Evolutionary conservation across 2,113 vertebrate species (phyloP).

Genomic region (Sphyrna mokarran): DNA sequence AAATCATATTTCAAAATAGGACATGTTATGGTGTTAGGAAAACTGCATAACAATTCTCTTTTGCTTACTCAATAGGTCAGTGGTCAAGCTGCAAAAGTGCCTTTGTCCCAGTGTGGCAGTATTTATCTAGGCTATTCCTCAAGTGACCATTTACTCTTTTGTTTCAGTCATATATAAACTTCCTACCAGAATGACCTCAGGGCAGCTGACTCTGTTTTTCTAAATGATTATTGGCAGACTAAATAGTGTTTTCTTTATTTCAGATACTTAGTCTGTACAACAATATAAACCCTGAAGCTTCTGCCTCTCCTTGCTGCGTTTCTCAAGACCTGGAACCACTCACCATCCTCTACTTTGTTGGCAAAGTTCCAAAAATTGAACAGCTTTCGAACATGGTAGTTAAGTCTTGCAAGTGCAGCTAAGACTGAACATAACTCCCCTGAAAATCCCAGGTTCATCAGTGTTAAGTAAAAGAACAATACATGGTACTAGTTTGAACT

Average conservation of each 20-base stretch:
- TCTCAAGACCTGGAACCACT: slow-evolving; percentile 93
- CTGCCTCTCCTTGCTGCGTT: slow-evolving; percentile 89
- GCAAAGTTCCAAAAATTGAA: slow-evolving; percentile 93
- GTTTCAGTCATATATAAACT: slow-evolving; percentile 2
- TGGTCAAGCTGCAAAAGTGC: background rate
- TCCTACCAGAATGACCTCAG: slow-evolving; percentile 28
- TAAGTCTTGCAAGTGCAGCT: slow-evolving; percentile 98
- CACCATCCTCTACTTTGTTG: slow-evolving; percentile 93
- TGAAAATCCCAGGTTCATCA: slow-evolving; percentile 48
- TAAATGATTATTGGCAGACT: slow-evolving; percentile 5
- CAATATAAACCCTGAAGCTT: slow-evolving; percentile 92
- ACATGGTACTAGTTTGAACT: slow-evolving; percentile 63
- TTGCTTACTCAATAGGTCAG: slow-evolving; percentile 15
- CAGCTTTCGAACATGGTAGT: slow-evolving; percentile 98
- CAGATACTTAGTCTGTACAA: slow-evolving; percentile 92
- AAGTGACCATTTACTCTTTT: slow-evolving; percentile 18
- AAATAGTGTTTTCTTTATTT: slow-evolving; percentile 39
- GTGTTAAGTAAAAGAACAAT: slow-evolving; percentile 46
- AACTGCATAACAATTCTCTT: background rate
- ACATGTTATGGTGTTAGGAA: background rate
- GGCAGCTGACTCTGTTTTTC: slow-evolving; percentile 8
- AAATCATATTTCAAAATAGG: background rate
- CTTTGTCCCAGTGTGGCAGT: background rate
- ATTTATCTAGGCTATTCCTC: background rate
- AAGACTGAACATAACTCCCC: slow-evolving; percentile 52